Evolutionary conservation across 2,797 vertebrate genomes (phyloP).

Genomic region (Muraenolepis orangiensis): DNA sequence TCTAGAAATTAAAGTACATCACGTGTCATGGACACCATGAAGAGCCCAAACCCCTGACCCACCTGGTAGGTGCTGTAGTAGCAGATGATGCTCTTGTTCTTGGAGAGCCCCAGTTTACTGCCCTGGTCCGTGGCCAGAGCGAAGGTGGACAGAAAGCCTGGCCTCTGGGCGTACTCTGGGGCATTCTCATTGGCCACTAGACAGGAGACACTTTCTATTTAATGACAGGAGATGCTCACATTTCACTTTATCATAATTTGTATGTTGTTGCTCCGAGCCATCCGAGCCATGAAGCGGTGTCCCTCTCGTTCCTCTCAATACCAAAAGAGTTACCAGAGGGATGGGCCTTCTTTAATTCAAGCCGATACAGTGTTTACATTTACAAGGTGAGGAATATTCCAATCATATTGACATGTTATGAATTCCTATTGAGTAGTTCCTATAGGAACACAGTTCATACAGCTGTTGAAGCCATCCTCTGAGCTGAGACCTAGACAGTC

Average conservation of each 20-base stretch:
- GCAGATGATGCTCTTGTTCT: conserved; percentile 99
- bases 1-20: background rate
- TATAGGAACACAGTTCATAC: too few species aligned
- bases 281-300: too few species aligned
- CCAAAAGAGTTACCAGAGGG: too few species aligned
- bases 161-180: conserved; percentile 89
- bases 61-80: conserved; percentile 93
- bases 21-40: too few species aligned
- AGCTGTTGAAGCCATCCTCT: too few species aligned
- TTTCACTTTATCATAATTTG: background rate
- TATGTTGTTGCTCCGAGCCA: background rate
- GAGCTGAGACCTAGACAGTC: too few species aligned
- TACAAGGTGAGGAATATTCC: too few species aligned
- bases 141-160: conserved; percentile 92
- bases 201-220: conserved; percentile 7
- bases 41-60: conserved; percentile 4
- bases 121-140: conserved; percentile 96
- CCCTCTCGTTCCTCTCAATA: too few species aligned
- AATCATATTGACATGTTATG: too few species aligned
- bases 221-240: background rate
- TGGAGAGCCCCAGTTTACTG: conserved; percentile 95
- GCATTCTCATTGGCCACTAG: conserved; percentile 94
- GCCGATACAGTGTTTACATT: too few species aligned
- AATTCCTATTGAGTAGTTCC: too few species aligned
- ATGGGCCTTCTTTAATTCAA: too few species aligned